Base-by-base conservation (phyloP, 53 echinoderm and acorn worm genomes). In the Stichopus horrens region DNA sequence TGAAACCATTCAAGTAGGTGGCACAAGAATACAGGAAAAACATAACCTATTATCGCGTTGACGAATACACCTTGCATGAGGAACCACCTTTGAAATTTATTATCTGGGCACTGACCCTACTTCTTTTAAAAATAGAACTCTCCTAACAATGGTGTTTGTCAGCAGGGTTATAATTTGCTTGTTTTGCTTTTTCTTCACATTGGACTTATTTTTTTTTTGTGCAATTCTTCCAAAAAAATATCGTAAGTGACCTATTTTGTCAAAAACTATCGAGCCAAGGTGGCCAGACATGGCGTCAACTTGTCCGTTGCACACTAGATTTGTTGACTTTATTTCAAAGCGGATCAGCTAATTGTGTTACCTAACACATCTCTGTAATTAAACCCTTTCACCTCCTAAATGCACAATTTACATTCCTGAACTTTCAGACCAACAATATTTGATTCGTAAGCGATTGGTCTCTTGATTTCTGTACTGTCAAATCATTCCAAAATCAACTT, bases 171-270 rank as follows among this genome's bases (percentile, higher is more conserved):
- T 37, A 37, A 37, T 37, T 5, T 13, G 63, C 16, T 63, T 63
- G 16, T 10, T 63, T 63, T 63, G 16, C 16, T 63, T 63, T 16
- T 16, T 13, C 16, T 63, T 63, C 63, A 63, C 7, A 8, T 10
- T 16, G 10, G 63, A 8, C 16, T 10, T 63, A 63, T 16, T 63
- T 63, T 63, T 10, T 63, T 63, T 77, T 77, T 5, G 79, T 79
- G 16, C 11, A n/a, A n/a, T 53, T 52, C 55, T 79, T 10, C 51
- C 23, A 55, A 55, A n/a, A n/a, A 52, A 79, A 23, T 6, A 19
- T 79, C 7, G 18, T 18, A 79, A 51, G n/a, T 79, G 79, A 79
- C 79, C 79, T 53, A 79, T 21, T 75, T 79, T 8, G 63, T 63
- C 63, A 63, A 16, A 10, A 63, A 13, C 16, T 63, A 63, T 63